A percentile compares a stretch with the other conserved stretches of the same genome.
Evolutionary conservation across 2,888 invertebrate genomes (phyloP).

Genomic region (Acanthosepion pharaonis): DNA sequence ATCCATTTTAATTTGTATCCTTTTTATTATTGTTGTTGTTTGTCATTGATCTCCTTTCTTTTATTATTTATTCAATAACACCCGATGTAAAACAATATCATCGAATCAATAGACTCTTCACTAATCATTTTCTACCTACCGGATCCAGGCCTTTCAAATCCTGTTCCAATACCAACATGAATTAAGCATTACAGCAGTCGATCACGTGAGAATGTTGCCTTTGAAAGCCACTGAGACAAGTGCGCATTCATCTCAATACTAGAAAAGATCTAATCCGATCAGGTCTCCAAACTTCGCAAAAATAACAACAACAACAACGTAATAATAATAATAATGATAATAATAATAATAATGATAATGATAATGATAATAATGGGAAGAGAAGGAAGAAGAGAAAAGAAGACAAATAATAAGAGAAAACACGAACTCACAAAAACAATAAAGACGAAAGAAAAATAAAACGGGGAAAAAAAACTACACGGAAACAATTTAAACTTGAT

Average conservation of each 20-base stretch:
- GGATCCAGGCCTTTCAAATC: no score
- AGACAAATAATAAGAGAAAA: not conserved
- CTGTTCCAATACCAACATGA: no score
- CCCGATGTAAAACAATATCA: not conserved
- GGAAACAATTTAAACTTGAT: conserved; percentile 33
- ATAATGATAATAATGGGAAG: not conserved
- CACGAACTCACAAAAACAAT: no score
- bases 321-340: no score
- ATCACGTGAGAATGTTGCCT: not conserved
- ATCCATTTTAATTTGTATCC: not conserved
- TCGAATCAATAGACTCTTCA: not conserved
- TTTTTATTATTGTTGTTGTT: not conserved
- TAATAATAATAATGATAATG: not conserved
- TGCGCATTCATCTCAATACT: not conserved
- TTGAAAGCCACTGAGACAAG: not conserved
- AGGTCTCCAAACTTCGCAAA: not conserved
- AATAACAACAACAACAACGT: not conserved
- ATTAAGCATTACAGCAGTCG: no score
- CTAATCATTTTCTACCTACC: not conserved
- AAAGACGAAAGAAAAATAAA: no score
- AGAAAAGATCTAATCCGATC: not conserved
- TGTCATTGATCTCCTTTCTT: not conserved
- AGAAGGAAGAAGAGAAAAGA: not conserved
- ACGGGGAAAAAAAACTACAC: no score
- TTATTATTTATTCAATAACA: not conserved